phyloP scores from a whole-genome alignment of 2,888 invertebrate species.

The Latrodectus hesperus region DNA sequence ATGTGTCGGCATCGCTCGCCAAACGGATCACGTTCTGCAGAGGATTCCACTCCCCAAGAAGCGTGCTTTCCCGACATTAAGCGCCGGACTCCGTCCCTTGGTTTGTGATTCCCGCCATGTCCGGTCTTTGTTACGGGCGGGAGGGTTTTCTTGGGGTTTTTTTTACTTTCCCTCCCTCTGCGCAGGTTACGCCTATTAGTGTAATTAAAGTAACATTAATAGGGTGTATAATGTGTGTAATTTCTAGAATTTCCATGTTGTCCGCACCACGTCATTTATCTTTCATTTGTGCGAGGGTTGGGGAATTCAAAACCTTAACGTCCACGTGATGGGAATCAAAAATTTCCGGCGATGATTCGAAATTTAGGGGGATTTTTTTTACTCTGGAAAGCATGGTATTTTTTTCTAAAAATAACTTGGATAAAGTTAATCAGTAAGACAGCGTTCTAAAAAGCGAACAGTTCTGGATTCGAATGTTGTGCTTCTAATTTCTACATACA shows the following conservation, averaged over 20 bases:
- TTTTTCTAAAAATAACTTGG: too few relatives aligned
- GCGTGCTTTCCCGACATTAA: slow-evolving; percentile 40
- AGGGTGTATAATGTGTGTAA: slow-evolving; percentile 38
- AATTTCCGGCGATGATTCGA: not conserved
- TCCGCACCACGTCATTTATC: not conserved
- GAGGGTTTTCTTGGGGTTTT: too few relatives aligned
- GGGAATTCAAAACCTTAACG: not conserved
- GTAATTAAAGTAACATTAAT: slow-evolving; percentile 23
- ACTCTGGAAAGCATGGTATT: too few relatives aligned
- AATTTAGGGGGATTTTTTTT: too few relatives aligned
- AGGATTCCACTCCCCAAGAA: not conserved
- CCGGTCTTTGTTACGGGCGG: too few relatives aligned
- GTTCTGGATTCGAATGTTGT: too few relatives aligned
- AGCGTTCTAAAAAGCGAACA: too few relatives aligned
- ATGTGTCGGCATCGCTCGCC: not conserved
- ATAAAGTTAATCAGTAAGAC: too few relatives aligned
- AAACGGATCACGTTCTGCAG: slow-evolving; percentile 36
- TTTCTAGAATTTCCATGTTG: slow-evolving; percentile 7
- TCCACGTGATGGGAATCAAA: not conserved
- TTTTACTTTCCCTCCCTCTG: too few relatives aligned
- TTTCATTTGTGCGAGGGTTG: not conserved
- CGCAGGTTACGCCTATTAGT: slow-evolving; percentile 11
- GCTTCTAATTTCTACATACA: too few relatives aligned
- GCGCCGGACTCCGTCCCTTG: slow-evolving; percentile 14
- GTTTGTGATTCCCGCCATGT: not conserved